These are phyloP conservation scores for Lepisosteus osseus DNA, from an alignment of 2,113 vertebrate species.

Conservation along the genomic window DNA sequence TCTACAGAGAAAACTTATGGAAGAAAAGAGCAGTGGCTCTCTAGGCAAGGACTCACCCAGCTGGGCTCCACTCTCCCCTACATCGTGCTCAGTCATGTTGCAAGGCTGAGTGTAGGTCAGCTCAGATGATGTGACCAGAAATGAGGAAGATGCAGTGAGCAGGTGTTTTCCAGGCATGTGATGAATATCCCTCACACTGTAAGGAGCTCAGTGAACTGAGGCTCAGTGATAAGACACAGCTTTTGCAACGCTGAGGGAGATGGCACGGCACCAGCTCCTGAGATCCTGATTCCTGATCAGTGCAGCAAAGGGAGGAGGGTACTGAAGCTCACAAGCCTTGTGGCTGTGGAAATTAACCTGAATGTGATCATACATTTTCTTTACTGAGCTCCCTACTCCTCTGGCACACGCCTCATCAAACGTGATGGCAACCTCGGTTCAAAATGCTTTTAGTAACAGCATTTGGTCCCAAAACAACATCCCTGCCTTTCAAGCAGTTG, in stretches of 20 bases:
- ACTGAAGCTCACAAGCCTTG: neutral
- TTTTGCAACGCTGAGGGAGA: slow-evolving; percentile 49
- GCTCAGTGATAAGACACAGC: slow-evolving; percentile 39
- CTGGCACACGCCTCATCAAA: no score
- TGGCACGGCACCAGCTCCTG: slow-evolving; percentile 55
- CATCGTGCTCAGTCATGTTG: neutral
- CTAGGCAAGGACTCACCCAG: neutral
- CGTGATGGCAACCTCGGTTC: no score
- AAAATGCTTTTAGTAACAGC: no score
- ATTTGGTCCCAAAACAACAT: no score
- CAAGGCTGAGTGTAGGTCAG: neutral
- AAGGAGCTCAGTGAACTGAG: neutral
- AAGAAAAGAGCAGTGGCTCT: neutral
- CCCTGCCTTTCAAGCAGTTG: no score
- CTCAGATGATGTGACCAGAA: neutral
- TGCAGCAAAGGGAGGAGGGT: slow-evolving; percentile 18
- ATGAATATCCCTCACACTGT: neutral
- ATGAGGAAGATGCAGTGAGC: neutral
- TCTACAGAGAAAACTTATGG: no score
- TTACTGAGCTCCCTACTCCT: no score
- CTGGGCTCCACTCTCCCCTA: neutral
- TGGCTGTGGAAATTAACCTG: neutral
- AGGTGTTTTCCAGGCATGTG: neutral
- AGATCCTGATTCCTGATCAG: slow-evolving; percentile 53
- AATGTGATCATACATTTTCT: neutral